Conservation (phyloP, 2,888 invertebrate species). For the Limnephilus rhombicus region DNA sequence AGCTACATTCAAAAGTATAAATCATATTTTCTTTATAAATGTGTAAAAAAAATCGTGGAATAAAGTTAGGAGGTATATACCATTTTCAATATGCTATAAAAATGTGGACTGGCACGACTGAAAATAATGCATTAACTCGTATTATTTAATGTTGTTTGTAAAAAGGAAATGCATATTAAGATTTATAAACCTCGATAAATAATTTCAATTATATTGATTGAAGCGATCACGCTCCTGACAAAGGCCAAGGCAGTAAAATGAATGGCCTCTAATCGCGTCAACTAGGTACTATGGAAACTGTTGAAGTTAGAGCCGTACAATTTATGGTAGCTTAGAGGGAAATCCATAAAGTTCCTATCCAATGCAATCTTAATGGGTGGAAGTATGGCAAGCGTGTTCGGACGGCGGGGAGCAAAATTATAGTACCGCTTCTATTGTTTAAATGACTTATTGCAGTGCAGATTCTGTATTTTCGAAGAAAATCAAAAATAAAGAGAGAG, state of each 20-base stretch:
- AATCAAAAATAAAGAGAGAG: background rate
- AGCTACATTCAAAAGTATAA: no score
- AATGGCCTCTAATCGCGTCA: slow-evolving; percentile 24
- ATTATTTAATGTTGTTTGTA: background rate
- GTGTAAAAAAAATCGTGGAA: no score
- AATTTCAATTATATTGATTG: background rate
- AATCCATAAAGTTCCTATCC: slow-evolving; percentile 23
- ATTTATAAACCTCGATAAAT: background rate
- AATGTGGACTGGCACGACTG: background rate
- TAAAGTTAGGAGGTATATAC: no score
- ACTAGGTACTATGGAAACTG: slow-evolving; percentile 5
- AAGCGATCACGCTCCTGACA: background rate
- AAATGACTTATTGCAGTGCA: slow-evolving; percentile 28
- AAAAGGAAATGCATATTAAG: background rate
- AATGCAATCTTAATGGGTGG: slow-evolving; percentile 23
- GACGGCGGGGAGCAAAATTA: slow-evolving; percentile 26
- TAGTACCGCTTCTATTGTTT: background rate
- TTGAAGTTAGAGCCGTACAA: slow-evolving; percentile 36
- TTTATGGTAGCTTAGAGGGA: slow-evolving; percentile 9
- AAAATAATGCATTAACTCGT: no score
- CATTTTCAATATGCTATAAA: background rate
- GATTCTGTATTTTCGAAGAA: slow-evolving; percentile 9
- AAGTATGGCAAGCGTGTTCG: slow-evolving; percentile 20
- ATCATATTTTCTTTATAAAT: no score
- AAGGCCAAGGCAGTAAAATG: slow-evolving; percentile 9